Conservation (phyloP, 2,113 vertebrate species). For the Sturnira hondurensis region DNA sequence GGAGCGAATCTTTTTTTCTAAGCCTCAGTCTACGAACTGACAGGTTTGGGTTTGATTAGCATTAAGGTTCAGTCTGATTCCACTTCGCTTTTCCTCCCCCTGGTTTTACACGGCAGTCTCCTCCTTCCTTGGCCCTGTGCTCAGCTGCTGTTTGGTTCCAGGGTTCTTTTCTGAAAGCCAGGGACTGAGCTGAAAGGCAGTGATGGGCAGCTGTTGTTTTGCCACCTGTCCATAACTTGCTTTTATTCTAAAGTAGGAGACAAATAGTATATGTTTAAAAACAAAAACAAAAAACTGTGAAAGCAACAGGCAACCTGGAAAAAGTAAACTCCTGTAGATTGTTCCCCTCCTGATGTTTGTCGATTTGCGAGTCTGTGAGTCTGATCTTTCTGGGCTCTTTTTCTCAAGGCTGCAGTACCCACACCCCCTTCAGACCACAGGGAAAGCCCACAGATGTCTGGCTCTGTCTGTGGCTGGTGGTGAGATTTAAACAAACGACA, state of each 20-base stretch:
- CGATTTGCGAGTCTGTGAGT: neutral
- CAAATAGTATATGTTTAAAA: neutral
- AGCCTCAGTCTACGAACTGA: neutral
- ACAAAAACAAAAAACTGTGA: neutral
- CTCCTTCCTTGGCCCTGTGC: neutral
- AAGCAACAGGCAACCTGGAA: conserved; percentile 6
- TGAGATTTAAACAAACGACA: conserved; percentile 48
- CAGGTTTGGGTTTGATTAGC: neutral
- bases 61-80: neutral
- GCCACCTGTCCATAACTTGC: neutral
- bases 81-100: neutral
- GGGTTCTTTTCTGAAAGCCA: neutral
- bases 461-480: conserved; percentile 37
- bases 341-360: neutral
- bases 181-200: neutral
- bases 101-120: neutral
- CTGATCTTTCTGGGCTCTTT: conserved; percentile 11
- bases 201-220: neutral
- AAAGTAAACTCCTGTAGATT: neutral
- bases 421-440: neutral
- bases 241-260: conserved; percentile 20
- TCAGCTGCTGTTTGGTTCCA: neutral
- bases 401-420: neutral
- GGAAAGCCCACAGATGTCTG: neutral
- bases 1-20: neutral